Percentiles rank a stretch among this genome's conserved stretches.
phyloP scores from a whole-genome alignment of 1,140 invertebrate species.

The Drosophila baimaii region DNA sequence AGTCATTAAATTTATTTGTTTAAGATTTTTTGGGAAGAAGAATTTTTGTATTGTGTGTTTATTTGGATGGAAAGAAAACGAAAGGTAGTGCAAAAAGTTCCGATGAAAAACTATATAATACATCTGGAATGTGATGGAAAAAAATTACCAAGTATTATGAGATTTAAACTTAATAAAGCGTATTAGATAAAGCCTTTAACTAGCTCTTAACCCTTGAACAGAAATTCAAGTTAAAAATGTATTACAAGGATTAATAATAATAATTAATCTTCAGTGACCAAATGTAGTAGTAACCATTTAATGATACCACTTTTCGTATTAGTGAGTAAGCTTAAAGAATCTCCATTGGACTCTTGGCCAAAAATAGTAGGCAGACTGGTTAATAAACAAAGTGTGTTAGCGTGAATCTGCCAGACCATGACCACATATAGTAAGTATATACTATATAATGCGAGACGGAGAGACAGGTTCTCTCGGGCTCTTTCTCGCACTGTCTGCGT shows the following conservation, averaged over 20 bases:
- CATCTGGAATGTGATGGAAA: background rate
- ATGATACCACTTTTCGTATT: background rate
- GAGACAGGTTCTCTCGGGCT: slow-evolving; percentile 33
- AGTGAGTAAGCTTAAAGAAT: slow-evolving; percentile 2
- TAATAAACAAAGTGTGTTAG: slow-evolving; percentile 31
- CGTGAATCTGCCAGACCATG: slow-evolving; percentile 46
- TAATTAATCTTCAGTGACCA: slow-evolving; percentile 8
- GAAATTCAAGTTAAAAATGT: background rate
- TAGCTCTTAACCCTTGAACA: background rate
- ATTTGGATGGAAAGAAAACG: background rate
- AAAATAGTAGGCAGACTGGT: slow-evolving; percentile 18
- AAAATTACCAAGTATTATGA: background rate
- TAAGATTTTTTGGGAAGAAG: background rate
- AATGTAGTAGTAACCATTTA: background rate
- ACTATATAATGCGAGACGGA: slow-evolving; percentile 23
- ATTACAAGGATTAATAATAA: background rate
- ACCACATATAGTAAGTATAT: slow-evolving; percentile 17
- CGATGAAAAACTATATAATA: background rate
- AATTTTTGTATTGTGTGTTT: slow-evolving; percentile 26
- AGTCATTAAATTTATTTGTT: slow-evolving; percentile 21
- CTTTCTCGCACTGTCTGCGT: slow-evolving; percentile 33
- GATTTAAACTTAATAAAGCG: background rate
- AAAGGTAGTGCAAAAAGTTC: background rate
- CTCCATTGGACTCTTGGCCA: background rate
- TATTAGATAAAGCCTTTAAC: background rate